Evolutionary conservation across 2,888 invertebrate species (phyloP), one percentile per base, ranked within the genome.

Genomic region (Diplazon laetatorius): DNA sequence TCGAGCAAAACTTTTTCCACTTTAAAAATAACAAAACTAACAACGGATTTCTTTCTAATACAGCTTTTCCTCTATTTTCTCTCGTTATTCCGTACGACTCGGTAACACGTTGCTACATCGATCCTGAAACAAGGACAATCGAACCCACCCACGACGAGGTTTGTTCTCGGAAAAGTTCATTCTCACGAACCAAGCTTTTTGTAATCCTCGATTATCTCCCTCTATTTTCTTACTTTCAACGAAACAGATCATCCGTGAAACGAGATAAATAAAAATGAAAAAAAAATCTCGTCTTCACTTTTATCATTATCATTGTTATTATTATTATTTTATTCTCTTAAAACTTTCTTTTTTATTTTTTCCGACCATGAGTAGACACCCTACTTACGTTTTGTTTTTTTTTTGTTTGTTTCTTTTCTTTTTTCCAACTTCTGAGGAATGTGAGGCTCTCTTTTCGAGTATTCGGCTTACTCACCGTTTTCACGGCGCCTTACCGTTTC

Each of bases 341-440:
- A 18, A 18, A 57, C 18, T 37, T 37, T 18, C 20, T 50, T 42
- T 48, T 35, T 14, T 10, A 59, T 52, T 71, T 20, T 25, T 39
- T 60, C 50, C 2, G 14, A 59, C 20, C 30, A 65, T 50, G 42
- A 37, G 50, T 63, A 63, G 39, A 63, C 48, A 48, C 20, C 30
- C 62, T 62, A 57, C 60, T 71, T 44, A 73, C 62, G 57, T 59
- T n/a, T n/a, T n/a, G n/a, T 30, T 30, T 30, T 69, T 73, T 73
- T 69, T 63, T 69, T 72, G n/a, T n/a, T n/a, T n/a, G n/a, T n/a
- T 59, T n/a, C n/a, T n/a, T n/a, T 30, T 30, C 6, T 69, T 73
- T 73, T 69, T 63, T 69, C 77, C 50, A 60, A 72, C 44, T 69
- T 69, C 73, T 78, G 78, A 73, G 66, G 69, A 73, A 69, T 62